Percentiles rank a stretch among this genome's conserved stretches.
Conservation (phyloP, 2,888 invertebrate species). For the Leptopilina syphax region DNA sequence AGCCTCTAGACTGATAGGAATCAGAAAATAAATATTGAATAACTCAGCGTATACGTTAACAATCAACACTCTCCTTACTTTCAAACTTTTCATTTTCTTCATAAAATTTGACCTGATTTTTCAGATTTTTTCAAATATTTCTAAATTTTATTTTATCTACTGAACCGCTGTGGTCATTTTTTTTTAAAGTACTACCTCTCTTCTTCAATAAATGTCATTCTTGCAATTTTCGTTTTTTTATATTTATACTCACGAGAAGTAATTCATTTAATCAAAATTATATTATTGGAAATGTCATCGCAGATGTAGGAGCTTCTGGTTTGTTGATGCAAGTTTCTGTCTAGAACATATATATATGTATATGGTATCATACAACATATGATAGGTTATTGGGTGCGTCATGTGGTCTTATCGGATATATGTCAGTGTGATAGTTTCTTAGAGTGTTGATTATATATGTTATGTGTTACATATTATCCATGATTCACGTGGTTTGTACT, state of each 20-base stretch:
- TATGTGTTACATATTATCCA: constrained; percentile 14
- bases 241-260: neutral
- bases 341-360: neutral
- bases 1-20: too few relatives aligned
- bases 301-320: constrained; percentile 5
- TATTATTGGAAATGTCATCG: constrained; percentile 6
- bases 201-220: neutral
- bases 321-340: constrained; percentile 33
- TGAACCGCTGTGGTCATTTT: too few relatives aligned
- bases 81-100: too few relatives aligned
- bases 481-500: constrained; percentile 19
- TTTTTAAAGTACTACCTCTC: too few relatives aligned
- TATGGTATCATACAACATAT: too few relatives aligned
- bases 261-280: constrained; percentile 2
- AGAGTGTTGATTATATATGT: neutral
- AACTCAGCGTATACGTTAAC: too few relatives aligned
- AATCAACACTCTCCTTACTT: too few relatives aligned
- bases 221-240: neutral
- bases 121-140: too few relatives aligned
- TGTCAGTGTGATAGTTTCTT: constrained; percentile 18
- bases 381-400: constrained; percentile 31
- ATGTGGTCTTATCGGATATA: constrained; percentile 29
- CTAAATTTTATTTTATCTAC: too few relatives aligned
- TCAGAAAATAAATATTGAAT: too few relatives aligned
- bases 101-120: too few relatives aligned